These are phyloP conservation scores for Orthosia cruda DNA, from an alignment of 2,888 invertebrate genomes.

Conservation along the genomic window DNA sequence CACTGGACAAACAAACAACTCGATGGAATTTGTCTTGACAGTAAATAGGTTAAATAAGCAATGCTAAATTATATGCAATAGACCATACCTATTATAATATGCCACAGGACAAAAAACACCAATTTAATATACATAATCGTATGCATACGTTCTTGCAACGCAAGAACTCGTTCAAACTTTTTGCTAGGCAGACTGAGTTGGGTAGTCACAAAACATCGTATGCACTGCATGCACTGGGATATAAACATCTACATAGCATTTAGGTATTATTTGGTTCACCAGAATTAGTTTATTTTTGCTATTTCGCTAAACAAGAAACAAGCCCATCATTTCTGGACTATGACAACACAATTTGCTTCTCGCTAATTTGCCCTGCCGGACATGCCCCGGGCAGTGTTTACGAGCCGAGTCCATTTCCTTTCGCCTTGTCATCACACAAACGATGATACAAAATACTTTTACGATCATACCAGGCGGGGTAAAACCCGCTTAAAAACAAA, in stretches of 20 bases:
- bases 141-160: background rate
- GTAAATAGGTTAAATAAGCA: too few relatives aligned
- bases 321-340: slow-evolving; percentile 30
- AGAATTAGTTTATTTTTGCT: background rate
- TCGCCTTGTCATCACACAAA: slow-evolving; percentile 26
- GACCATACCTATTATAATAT: background rate
- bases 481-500: slow-evolving; percentile 10
- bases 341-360: slow-evolving; percentile 54
- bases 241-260: background rate
- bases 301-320: slow-evolving; percentile 15
- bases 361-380: slow-evolving; percentile 55
- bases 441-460: slow-evolving; percentile 45
- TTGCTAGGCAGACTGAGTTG: slow-evolving; percentile 1
- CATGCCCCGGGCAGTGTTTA: slow-evolving; percentile 50
- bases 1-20: too few relatives aligned
- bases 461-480: slow-evolving; percentile 12
- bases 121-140: background rate
- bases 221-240: background rate
- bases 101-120: background rate
- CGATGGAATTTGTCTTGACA: too few relatives aligned
- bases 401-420: slow-evolving; percentile 63
- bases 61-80: background rate
- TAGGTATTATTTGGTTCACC: background rate
- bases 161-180: slow-evolving; percentile 8
- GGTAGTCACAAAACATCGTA: slow-evolving; percentile 10